Percentiles rank a stretch among this genome's conserved stretches.
These are phyloP conservation scores for Lasius platythorax DNA, from an alignment of 2,888 invertebrate genomes.

Conservation along the genomic window DNA sequence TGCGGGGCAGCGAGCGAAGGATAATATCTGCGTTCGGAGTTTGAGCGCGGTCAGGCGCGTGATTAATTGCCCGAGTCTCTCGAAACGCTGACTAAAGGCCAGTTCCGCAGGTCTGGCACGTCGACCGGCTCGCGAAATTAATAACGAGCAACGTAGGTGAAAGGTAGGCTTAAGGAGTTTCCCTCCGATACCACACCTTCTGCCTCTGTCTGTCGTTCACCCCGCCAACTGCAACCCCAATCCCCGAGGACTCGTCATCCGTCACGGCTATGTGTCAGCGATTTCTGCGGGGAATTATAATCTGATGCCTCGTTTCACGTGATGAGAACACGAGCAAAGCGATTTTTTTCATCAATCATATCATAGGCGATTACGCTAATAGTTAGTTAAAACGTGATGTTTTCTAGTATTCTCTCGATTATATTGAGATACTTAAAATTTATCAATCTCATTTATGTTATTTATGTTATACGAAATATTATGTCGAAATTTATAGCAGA, in stretches of 20 bases:
- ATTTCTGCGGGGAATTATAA: conserved; percentile 47
- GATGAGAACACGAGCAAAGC: neutral
- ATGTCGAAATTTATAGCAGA: neutral
- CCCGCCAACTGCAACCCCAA: neutral
- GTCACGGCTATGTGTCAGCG: conserved; percentile 44
- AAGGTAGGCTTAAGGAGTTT: conserved; percentile 44
- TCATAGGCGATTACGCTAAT: neutral
- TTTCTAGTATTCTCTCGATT: neutral
- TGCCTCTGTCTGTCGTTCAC: neutral
- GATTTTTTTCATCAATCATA: conserved; percentile 19
- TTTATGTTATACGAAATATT: neutral
- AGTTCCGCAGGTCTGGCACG: conserved; percentile 49
- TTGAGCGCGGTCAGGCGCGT: conserved; percentile 65
- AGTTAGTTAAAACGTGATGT: neutral
- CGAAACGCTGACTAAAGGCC: conserved; percentile 73
- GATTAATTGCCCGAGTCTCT: conserved; percentile 74
- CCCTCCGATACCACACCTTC: neutral
- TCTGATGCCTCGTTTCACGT: conserved; percentile 26
- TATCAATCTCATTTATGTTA: neutral
- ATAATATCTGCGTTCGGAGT: conserved; percentile 60
- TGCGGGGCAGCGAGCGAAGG: conserved; percentile 39
- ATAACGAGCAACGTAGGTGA: conserved; percentile 44
- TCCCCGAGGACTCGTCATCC: conserved; percentile 32
- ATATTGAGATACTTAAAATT: neutral
- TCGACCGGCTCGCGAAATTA: conserved; percentile 54